phyloP scores from a whole-genome alignment of 2,888 invertebrate genomes.

The Zygaena filipendulae region DNA sequence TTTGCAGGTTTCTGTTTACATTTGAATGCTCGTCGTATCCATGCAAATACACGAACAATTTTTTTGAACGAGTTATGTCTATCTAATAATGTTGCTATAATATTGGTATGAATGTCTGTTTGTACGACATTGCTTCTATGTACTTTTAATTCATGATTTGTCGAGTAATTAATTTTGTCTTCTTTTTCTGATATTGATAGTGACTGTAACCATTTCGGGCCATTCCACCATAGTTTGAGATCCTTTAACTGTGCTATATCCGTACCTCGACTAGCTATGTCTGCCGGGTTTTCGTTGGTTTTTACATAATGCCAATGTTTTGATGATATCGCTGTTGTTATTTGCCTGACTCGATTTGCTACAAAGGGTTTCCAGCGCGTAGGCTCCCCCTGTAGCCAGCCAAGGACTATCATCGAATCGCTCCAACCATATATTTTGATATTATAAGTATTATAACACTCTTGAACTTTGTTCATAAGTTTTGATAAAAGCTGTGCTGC shows the following conservation, averaged over 20 bases:
- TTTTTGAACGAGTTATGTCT: too few relatives aligned
- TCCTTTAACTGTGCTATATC: neutral
- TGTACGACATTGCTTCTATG: too few relatives aligned
- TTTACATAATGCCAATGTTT: too few relatives aligned
- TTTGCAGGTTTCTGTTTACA: slow-evolving; percentile 1
- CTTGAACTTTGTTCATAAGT: slow-evolving; percentile 1
- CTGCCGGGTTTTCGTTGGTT: neutral
- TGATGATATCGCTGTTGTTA: too few relatives aligned
- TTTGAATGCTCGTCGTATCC: slow-evolving; percentile 1
- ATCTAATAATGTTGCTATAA: too few relatives aligned
- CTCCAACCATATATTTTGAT: slow-evolving; percentile 12
- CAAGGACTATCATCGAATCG: slow-evolving; percentile 15
- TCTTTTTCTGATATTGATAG: too few relatives aligned
- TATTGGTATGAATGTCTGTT: too few relatives aligned
- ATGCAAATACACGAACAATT: slow-evolving; percentile 4
- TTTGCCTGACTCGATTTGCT: slow-evolving; percentile 11
- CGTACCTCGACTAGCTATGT: slow-evolving; percentile 1
- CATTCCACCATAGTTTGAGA: slow-evolving; percentile 1
- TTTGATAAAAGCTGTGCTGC: slow-evolving; percentile 2
- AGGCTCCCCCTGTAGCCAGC: slow-evolving; percentile 15
- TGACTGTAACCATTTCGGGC: slow-evolving; percentile 2
- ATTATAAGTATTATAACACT: slow-evolving; percentile 1
- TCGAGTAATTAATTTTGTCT: too few relatives aligned
- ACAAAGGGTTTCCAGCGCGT: slow-evolving; percentile 17
- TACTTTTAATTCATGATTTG: too few relatives aligned